Conservation (phyloP, 2,888 invertebrate genomes). For the Catocala nupta region DNA sequence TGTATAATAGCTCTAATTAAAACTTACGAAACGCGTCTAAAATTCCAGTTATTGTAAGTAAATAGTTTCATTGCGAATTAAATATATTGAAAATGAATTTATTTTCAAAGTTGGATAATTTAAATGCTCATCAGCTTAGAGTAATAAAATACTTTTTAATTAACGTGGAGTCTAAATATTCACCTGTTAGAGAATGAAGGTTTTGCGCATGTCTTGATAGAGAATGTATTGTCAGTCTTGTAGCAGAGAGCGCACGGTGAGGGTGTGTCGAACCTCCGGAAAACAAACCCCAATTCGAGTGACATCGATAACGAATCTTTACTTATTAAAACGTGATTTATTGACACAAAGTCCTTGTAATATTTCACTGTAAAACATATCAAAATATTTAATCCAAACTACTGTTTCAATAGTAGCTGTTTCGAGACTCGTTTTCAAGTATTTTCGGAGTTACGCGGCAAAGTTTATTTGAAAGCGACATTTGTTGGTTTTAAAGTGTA, state of each 20-base stretch:
- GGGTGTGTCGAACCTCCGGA: conserved; percentile 30
- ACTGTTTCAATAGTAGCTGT: not conserved
- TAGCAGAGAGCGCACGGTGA: conserved; percentile 32
- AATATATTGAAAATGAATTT: not conserved
- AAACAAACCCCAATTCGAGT: conserved; percentile 23
- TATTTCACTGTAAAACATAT: conserved; percentile 4
- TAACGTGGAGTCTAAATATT: conserved; percentile 11
- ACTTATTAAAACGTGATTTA: conserved; percentile 16
- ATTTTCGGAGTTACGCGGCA: not conserved
- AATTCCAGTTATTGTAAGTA: too few species aligned
- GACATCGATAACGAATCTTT: conserved; percentile 29
- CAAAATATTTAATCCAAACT: not conserved
- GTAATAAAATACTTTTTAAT: not conserved
- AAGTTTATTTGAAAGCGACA: not conserved
- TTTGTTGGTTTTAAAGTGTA: not conserved
- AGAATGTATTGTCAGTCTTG: conserved; percentile 48
- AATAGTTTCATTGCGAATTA: not conserved
- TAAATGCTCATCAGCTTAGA: not conserved
- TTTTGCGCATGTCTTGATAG: conserved; percentile 53
- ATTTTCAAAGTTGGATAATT: not conserved
- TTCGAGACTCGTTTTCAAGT: not conserved
- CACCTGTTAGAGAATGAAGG: conserved; percentile 46
- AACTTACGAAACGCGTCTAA: too few species aligned
- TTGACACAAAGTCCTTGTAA: not conserved
- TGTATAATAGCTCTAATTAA: too few species aligned